Evolutionary conservation across 2,888 invertebrate species (phyloP), one percentile per base, ranked within the genome.

Genomic region (Macaria liturata): DNA sequence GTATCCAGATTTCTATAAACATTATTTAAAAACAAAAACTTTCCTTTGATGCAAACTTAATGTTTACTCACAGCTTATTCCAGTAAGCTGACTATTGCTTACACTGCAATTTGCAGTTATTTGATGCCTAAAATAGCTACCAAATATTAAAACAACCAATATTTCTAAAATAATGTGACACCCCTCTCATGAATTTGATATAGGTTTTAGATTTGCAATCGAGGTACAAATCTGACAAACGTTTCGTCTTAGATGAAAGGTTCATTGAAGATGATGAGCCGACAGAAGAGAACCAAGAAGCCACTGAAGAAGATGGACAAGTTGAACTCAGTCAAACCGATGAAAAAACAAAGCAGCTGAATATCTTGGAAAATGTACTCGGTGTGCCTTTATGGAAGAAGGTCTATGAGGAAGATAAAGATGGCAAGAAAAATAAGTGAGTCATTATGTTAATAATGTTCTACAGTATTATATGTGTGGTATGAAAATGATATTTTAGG

Each of bases 181-280:
- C 2, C 20, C 20, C 20, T 30, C 7, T 42, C 8, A 37, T n/a
- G 3, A 59, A 48, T 51, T 67, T 45, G 3, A 58, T 62, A 64
- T 72, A 95, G 95, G 87, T 95, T 71, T 90, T 96, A 79, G 93
- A 94, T 83, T 91, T 97, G 69, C 95, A 97, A 91, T 93, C 94
- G 48, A 93, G 93, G 72, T 94, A 93, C 84, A 95, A 95, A 78
- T 94, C 95, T 78, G 97, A 97, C 86, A 93, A 95, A 72, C 93
- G 97, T 75, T 97, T 97, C 85, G 87, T 90, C 66, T 89, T 97
- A 74, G 95, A 96, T 84, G 92, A 94, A 71, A 93, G 95, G 67
- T 97, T 97, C 81, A 84, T 94, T 50, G 95, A 95, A 49, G 92
- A 93, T 49, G 91, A 93, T 20, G 68, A 74, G n/a, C 79, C 71